A percentile compares a stretch with the other conserved stretches of the same genome.
Conservation (phyloP, 2,888 invertebrate genomes). For the Apomyelois bistriatella region DNA sequence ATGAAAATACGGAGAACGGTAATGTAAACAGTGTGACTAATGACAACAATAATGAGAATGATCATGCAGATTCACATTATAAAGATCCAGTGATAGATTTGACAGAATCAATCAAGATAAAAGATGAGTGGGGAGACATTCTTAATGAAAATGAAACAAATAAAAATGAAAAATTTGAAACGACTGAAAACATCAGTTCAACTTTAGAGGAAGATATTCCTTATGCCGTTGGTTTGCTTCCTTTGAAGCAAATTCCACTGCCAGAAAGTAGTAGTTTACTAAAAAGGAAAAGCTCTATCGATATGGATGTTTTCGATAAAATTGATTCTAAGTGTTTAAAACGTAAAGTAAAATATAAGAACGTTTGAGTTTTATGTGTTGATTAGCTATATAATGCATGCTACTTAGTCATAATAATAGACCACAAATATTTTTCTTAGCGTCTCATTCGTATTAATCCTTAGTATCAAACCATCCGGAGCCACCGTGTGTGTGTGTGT, state of each 20-base stretch:
- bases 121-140: constrained; percentile 42
- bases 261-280: constrained; percentile 43
- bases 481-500: too few relatives aligned
- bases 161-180: constrained; percentile 43
- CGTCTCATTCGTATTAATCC: too few relatives aligned
- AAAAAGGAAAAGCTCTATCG: constrained; percentile 50
- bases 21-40: constrained; percentile 5
- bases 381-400: not conserved
- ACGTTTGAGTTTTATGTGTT: constrained; percentile 36
- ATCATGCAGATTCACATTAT: constrained; percentile 29
- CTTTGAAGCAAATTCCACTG: constrained; percentile 51
- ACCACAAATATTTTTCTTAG: not conserved
- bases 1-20: constrained; percentile 21
- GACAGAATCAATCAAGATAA: constrained; percentile 36
- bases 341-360: constrained; percentile 68
- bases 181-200: constrained; percentile 29
- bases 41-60: constrained; percentile 27
- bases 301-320: constrained; percentile 44
- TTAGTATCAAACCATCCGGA: too few relatives aligned
- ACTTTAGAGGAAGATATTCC: constrained; percentile 59
- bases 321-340: constrained; percentile 66
- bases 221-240: constrained; percentile 67
- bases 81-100: constrained; percentile 46
- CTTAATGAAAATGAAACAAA: constrained; percentile 30
- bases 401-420: not conserved